Conservation (phyloP, 2,113 vertebrate genomes). For the Pipa parva region DNA sequence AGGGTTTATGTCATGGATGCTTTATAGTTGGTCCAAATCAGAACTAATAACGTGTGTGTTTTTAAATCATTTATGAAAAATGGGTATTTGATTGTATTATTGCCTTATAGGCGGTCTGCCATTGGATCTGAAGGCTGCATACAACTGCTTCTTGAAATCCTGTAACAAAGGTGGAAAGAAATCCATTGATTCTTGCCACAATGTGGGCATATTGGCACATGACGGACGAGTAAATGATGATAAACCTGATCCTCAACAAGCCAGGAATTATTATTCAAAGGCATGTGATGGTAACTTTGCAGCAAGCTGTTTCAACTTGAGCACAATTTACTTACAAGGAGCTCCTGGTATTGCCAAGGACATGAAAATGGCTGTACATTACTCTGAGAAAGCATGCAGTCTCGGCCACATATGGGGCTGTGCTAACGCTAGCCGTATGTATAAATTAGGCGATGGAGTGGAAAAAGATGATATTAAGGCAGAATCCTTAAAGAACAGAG, state of each 20-base stretch:
- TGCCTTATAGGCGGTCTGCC: constrained; percentile 77
- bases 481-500: constrained; percentile 82
- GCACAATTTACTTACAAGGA: constrained; percentile 78
- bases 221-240: constrained; percentile 68
- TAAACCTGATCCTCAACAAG: constrained; percentile 57
- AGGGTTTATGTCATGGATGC: no score
- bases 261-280: constrained; percentile 78
- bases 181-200: constrained; percentile 82
- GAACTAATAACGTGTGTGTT: no score
- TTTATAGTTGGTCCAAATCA: no score
- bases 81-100: no score
- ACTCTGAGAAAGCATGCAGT: constrained; percentile 79
- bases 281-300: constrained; percentile 78
- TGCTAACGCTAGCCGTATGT: constrained; percentile 93
- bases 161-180: constrained; percentile 80
- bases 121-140: constrained; percentile 76
- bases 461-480: constrained; percentile 79
- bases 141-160: constrained; percentile 76
- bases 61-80: no score
- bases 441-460: constrained; percentile 83
- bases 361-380: constrained; percentile 78
- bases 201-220: constrained; percentile 74
- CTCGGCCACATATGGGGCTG: constrained; percentile 90
- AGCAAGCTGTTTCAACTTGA: constrained; percentile 89
- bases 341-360: constrained; percentile 68